Conservation (phyloP, 2,888 invertebrate species). For the Sceliomorpha sp. region DNA sequence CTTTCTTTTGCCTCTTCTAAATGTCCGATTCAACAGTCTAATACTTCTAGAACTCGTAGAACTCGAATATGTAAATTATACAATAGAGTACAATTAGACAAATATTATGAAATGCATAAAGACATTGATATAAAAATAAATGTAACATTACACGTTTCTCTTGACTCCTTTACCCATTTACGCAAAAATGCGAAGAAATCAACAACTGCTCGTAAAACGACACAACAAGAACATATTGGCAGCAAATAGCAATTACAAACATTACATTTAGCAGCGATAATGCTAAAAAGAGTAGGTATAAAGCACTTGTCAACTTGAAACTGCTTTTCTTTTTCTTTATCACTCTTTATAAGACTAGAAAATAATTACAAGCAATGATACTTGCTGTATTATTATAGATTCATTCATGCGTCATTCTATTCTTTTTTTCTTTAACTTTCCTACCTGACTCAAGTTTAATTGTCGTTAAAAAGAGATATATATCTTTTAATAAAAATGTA, state of each 20-base stretch:
- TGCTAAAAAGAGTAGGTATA: slow-evolving; percentile 59
- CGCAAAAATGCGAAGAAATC: slow-evolving; percentile 61
- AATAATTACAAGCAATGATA: background rate
- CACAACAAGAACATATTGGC: slow-evolving; percentile 59
- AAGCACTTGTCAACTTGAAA: slow-evolving; percentile 51
- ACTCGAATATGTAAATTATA: slow-evolving; percentile 58
- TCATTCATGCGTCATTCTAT: background rate
- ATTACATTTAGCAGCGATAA: slow-evolving; percentile 26
- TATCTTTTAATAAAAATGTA: background rate
- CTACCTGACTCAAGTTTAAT: background rate
- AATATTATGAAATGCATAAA: slow-evolving; percentile 50
- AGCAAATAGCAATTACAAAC: slow-evolving; percentile 51
- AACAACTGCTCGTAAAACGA: slow-evolving; percentile 72
- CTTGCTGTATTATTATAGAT: too few species aligned
- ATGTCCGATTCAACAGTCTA: slow-evolving; percentile 39
- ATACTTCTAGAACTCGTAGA: slow-evolving; percentile 45
- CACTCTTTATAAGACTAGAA: slow-evolving; percentile 1
- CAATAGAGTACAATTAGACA: slow-evolving; percentile 61
- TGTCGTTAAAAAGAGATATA: background rate
- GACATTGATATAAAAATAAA: slow-evolving; percentile 50
- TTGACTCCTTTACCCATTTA: slow-evolving; percentile 68
- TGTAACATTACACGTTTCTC: slow-evolving; percentile 47
- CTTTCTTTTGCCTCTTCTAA: too few species aligned
- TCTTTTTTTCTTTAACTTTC: too few species aligned
- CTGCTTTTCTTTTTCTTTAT: slow-evolving; percentile 23